These are phyloP conservation scores for Petrolisthes manimaculis DNA, from an alignment of 2,888 invertebrate genomes.

Conservation along the genomic window DNA sequence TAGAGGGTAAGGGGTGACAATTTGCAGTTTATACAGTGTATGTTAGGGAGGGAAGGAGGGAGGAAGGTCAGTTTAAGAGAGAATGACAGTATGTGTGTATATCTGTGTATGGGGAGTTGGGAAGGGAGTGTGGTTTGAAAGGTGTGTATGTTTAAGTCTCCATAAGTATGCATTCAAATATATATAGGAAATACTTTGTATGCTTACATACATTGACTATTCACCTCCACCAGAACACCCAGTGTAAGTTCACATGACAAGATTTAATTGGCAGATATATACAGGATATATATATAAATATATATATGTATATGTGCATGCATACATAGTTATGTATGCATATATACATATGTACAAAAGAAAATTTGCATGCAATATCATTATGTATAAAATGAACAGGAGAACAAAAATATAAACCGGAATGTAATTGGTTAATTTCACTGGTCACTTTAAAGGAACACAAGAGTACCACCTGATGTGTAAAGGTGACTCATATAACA, in stretches of 20 bases:
- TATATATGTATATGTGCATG: conserved; percentile 22
- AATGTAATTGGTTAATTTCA: too few species aligned
- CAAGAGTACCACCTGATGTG: too few species aligned
- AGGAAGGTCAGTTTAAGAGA: too few species aligned
- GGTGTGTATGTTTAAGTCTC: neutral
- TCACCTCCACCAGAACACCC: neutral
- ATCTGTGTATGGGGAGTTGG: too few species aligned
- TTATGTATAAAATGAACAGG: neutral
- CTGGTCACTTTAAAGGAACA: too few species aligned
- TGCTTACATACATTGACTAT: conserved; percentile 1
- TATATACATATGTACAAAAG: conserved; percentile 22
- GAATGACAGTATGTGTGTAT: too few species aligned
- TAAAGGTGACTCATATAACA: too few species aligned
- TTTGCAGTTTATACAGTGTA: too few species aligned
- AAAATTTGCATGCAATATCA: neutral
- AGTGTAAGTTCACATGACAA: conserved; percentile 7
- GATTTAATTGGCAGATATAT: neutral
- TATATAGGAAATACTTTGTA: neutral
- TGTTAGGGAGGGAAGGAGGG: too few species aligned
- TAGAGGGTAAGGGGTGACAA: too few species aligned
- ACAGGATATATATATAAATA: conserved; percentile 25
- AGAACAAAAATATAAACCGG: neutral
- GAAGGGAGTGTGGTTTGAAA: too few species aligned
- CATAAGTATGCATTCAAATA: neutral
- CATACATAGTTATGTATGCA: conserved; percentile 25